phyloP scores from a whole-genome alignment of 2,113 vertebrate genomes.

The Lates calcarifer region DNA sequence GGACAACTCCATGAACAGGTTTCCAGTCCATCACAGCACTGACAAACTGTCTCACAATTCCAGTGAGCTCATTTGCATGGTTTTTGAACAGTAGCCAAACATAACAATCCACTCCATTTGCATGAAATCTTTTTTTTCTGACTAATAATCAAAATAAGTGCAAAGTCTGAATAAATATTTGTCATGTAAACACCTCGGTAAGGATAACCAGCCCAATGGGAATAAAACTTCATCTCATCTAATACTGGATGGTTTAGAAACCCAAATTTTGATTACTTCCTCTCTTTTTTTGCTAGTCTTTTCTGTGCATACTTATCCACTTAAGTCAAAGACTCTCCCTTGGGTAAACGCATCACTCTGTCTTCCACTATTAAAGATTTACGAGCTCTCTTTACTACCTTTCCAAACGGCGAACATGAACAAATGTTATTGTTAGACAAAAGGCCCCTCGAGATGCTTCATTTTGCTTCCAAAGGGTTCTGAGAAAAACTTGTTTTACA shows the following conservation, averaged over 20 bases:
- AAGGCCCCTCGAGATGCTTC: neutral
- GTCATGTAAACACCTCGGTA: neutral
- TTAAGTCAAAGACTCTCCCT: neutral
- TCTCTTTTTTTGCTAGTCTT: neutral
- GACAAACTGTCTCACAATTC: neutral
- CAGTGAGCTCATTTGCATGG: neutral
- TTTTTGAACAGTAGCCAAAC: neutral
- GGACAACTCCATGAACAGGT: too few species aligned
- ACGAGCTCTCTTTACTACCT: neutral
- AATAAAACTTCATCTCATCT: neutral
- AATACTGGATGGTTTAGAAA: neutral
- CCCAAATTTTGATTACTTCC: neutral
- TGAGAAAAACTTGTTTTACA: neutral
- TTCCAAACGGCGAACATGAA: neutral
- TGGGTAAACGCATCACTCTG: neutral
- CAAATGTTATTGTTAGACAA: neutral
- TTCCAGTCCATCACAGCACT: neutral
- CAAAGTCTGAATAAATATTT: neutral
- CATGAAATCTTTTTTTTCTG: neutral
- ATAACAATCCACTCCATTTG: neutral
- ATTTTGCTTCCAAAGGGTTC: neutral
- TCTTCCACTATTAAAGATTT: neutral
- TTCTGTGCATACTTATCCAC: neutral
- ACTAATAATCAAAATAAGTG: neutral
- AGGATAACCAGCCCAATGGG: neutral